Evolutionary conservation across 2,888 invertebrate genomes (phyloP).

Genomic region (Spisula solida): DNA sequence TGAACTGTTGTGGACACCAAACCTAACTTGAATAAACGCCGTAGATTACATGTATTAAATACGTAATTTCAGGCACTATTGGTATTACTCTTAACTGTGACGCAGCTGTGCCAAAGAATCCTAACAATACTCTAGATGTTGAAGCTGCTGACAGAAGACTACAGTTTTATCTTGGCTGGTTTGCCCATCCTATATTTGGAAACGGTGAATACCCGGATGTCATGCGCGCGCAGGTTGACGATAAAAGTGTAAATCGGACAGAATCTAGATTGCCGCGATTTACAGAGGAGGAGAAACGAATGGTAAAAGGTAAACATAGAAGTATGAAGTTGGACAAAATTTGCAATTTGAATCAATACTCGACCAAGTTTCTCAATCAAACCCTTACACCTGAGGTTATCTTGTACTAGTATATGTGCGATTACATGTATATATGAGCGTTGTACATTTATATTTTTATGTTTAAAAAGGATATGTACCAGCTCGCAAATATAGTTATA

Average conservation of each 20-base stretch:
- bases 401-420: no score
- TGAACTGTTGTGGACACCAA: no score
- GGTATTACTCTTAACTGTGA: constrained; percentile 77
- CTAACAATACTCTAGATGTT: constrained; percentile 57
- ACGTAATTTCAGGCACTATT: constrained; percentile 72
- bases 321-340: no score
- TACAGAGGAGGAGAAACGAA: constrained; percentile 79
- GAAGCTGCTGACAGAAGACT: constrained; percentile 71
- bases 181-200: constrained; percentile 78
- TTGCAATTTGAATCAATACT: no score
- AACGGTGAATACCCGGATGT: constrained; percentile 88
- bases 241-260: constrained; percentile 66
- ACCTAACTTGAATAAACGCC: no score
- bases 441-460: no score
- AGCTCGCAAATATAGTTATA: no score
- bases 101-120: constrained; percentile 71
- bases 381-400: no score
- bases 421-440: no score
- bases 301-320: constrained; percentile 76
- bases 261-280: constrained; percentile 79
- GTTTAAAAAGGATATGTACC: no score
- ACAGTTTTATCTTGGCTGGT: constrained; percentile 79
- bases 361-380: no score
- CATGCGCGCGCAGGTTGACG: constrained; percentile 71
- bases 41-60: neutral